A percentile compares a stretch with the other conserved stretches of the same genome.
Conservation (phyloP, 1,140 invertebrate species). For the Elymnias hypermnestra region DNA sequence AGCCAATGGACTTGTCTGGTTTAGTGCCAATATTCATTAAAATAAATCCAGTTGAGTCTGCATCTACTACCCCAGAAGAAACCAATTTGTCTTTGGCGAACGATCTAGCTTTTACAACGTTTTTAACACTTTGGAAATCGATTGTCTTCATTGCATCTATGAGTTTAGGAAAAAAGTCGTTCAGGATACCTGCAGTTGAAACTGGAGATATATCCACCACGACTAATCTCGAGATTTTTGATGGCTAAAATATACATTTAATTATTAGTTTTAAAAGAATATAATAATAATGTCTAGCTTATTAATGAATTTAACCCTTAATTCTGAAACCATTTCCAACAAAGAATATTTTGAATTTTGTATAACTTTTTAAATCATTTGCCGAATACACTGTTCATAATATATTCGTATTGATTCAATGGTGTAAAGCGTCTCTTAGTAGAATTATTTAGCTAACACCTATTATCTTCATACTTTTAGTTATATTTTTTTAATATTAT, state of each 20-base stretch:
- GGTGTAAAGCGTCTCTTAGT: too few species aligned
- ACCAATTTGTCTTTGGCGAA: conserved; percentile 64
- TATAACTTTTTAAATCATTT: too few species aligned
- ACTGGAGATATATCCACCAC: conserved; percentile 90
- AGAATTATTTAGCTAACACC: too few species aligned
- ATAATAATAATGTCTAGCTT: too few species aligned
- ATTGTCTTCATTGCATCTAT: conserved; percentile 76
- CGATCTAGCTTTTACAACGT: conserved; percentile 76
- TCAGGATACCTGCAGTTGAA: conserved; percentile 73
- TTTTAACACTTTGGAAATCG: conserved; percentile 25
- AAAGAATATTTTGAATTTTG: too few species aligned
- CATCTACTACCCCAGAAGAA: conserved; percentile 24
- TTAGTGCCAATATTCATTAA: conserved; percentile 40
- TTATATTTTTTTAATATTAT: too few species aligned
- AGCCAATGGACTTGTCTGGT: conserved; percentile 34
- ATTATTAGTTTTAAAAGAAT: not conserved
- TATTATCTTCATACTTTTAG: too few species aligned
- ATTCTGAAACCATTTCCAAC: too few species aligned
- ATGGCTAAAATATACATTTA: conserved; percentile 76
- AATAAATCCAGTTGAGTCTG: conserved; percentile 26
- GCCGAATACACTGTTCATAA: too few species aligned
- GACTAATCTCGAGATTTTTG: conserved; percentile 84
- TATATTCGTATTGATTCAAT: too few species aligned
- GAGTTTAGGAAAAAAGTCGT: conserved; percentile 73
- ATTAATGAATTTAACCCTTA: too few species aligned